A percentile compares a stretch with the other conserved stretches of the same genome.
phyloP scores from a whole-genome alignment of 2,797 vertebrate species.

The Notolepis coatsorum region DNA sequence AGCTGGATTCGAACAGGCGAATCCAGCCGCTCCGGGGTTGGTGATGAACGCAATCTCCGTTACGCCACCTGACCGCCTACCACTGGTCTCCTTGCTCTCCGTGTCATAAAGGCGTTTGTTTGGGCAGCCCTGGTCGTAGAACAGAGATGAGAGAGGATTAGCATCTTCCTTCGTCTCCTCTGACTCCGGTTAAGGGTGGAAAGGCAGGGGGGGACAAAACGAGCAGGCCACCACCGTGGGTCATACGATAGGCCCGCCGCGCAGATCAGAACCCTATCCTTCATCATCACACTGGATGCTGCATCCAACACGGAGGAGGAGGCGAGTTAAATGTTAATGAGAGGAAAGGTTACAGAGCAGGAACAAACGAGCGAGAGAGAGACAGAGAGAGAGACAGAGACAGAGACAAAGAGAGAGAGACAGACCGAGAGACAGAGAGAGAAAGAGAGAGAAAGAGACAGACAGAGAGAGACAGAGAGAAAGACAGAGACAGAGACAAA shows the following conservation, averaged over 20 bases:
- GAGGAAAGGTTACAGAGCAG: no score
- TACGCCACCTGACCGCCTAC: no score
- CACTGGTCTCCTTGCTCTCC: no score
- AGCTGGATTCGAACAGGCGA: no score
- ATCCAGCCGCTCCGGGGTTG: no score
- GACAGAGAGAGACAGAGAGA: slow-evolving; percentile 40
- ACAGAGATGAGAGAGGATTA: slow-evolving; percentile 10
- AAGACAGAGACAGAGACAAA: slow-evolving; percentile 63
- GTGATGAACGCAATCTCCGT: no score
- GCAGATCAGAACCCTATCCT: no score
- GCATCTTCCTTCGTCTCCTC: slow-evolving; percentile 13
- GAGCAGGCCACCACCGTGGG: not conserved
- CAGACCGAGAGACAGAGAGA: slow-evolving; percentile 21
- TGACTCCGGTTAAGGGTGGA: slow-evolving; percentile 22
- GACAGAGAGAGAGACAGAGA: slow-evolving; percentile 40
- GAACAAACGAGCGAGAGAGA: no score
- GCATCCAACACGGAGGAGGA: slow-evolving; percentile 16
- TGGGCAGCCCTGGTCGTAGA: no score
- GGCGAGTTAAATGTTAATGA: slow-evolving; percentile 45
- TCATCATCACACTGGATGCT: slow-evolving; percentile 9
- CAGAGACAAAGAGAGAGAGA: slow-evolving; percentile 63
- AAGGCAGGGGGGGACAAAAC: not conserved
- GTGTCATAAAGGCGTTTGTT: no score
- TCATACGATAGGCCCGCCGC: not conserved
- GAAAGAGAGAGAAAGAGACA: slow-evolving; percentile 35